Base-by-base conservation (phyloP, 2,113 vertebrate species). In the Zapornia atra region DNA sequence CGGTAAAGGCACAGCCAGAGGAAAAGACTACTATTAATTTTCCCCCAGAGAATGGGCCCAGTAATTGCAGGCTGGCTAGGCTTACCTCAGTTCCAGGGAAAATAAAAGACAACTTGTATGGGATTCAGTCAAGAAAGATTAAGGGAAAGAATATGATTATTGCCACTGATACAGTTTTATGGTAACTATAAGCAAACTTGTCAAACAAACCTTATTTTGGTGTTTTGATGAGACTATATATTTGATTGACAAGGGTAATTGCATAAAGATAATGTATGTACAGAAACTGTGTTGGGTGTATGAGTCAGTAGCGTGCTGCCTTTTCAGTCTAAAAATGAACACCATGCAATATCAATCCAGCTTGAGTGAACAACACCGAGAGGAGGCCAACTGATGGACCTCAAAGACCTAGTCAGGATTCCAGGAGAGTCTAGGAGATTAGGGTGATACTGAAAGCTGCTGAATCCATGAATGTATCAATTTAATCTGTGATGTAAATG, bases 241-340 rank as follows among this genome's bases (percentile, higher is more conserved):
- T 86, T 91, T 77, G 40, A 9, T 36, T 95, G 85, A 90, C 59
- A 93, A 80, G 85, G 54, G 71, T 80, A 77, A 90, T 64, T 77
- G 73, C 31, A 24, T 46, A 54, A 59, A 54, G 83, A 86, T 81
- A 86, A 81, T 15, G 13, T 56, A 34, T n/a, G 9, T 63, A 48
- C 21, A 22, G 54, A 85, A 91, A 88, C 22, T 38, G 34, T 77
- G 64, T 24, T 90, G 69, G 38, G 60, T 5, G 2, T 42, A 34
- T 65, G 36, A 92, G 40, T 92, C 76, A 90, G 75, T 54, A 88
- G n/a, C 11, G 20, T 0, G 4, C 59, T 82, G 75, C 33, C 33
- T 86, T 92, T 82, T 53, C 22, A 42, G 57, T 57, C 56, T 81
- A 70, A 96, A 92, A 94, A 50, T 69, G 9, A 80, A 34, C 48